These are phyloP conservation scores for Cyanoramphus novaezelandiae DNA, from an alignment of 2,113 vertebrate species.

Conservation along the genomic window DNA sequence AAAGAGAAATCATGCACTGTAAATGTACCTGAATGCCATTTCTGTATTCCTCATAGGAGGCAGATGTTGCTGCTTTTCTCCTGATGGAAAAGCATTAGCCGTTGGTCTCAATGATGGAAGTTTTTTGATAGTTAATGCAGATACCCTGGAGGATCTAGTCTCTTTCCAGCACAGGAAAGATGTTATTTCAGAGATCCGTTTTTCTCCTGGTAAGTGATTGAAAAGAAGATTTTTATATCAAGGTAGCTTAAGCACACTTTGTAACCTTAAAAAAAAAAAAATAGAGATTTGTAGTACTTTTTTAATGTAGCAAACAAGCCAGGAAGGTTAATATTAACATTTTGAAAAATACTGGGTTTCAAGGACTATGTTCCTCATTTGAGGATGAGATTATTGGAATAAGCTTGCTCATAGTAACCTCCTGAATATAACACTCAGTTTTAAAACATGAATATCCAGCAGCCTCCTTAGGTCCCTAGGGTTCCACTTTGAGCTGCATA, in stretches of 20 bases:
- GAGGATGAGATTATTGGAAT: background rate
- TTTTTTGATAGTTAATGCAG: constrained; percentile 95
- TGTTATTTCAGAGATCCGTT: constrained; percentile 95
- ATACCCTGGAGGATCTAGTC: constrained; percentile 96
- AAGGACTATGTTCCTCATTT: background rate
- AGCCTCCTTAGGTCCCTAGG: background rate
- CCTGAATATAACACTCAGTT: background rate
- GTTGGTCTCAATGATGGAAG: constrained; percentile 96
- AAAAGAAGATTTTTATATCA: background rate
- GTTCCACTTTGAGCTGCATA: background rate
- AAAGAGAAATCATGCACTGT: background rate
- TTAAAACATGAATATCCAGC: background rate
- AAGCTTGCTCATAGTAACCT: background rate
- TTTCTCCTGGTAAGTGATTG: constrained; percentile 89
- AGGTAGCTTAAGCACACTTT: background rate
- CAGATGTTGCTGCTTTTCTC: constrained; percentile 97
- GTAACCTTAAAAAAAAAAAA: background rate
- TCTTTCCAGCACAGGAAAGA: constrained; percentile 98
- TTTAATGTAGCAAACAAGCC: background rate
- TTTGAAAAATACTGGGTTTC: background rate
- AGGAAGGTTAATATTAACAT: background rate
- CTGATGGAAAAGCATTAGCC: constrained; percentile 94
- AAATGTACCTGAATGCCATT: background rate
- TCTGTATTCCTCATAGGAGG: constrained; percentile 80
- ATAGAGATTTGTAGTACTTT: background rate